phyloP scores from a whole-genome alignment of 2,888 invertebrate genomes.

The Lumbricus terrestris region DNA sequence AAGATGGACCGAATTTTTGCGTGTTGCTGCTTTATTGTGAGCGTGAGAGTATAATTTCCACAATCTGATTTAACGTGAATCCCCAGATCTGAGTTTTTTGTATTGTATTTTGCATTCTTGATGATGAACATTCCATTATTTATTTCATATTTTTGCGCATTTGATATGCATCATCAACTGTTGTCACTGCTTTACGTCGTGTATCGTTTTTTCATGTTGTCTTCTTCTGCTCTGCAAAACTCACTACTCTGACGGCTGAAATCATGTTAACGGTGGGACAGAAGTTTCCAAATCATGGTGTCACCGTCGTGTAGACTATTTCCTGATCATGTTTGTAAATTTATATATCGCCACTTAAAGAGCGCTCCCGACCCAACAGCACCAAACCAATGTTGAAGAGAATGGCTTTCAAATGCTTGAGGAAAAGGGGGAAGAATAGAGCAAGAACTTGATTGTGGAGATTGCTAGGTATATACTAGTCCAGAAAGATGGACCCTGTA shows the following conservation, averaged over 20 bases:
- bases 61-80: background rate
- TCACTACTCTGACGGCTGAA: background rate
- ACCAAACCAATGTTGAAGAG: no score
- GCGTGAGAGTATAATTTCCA: background rate
- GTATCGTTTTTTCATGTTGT: background rate
- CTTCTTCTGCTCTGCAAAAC: background rate
- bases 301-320: no score
- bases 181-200: background rate
- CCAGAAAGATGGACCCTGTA: no score
- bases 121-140: background rate
- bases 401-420: no score
- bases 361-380: no score
- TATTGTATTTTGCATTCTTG: slow-evolving; percentile 3
- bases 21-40: background rate
- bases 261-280: background rate
- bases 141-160: background rate
- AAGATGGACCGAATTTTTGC: background rate
- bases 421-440: no score
- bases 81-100: background rate
- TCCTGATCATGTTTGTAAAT: no score
- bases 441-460: no score
- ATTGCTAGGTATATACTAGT: no score
- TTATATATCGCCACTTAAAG: no score
- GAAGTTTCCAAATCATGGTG: background rate
- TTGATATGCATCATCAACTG: background rate